Evolutionary conservation across 2,888 invertebrate species (phyloP).

Genomic region (Didymodactylos carnosus): DNA sequence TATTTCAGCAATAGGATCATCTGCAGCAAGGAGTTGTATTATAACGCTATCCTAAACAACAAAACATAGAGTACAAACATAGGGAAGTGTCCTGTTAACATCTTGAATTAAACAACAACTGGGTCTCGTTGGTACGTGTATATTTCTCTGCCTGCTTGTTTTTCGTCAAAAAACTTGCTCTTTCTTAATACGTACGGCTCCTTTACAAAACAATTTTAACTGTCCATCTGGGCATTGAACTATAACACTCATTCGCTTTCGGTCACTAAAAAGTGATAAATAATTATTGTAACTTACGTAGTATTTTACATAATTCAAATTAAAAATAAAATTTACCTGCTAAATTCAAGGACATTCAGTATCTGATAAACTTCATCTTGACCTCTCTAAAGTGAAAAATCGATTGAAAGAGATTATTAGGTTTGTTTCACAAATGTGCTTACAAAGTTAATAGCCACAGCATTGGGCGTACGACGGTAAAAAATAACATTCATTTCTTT

Average conservation of each 20-base stretch:
- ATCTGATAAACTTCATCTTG: constrained; percentile 50
- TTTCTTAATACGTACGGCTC: constrained; percentile 27
- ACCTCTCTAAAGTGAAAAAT: constrained; percentile 39
- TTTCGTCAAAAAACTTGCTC: too few species aligned
- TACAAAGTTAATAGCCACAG: constrained; percentile 51
- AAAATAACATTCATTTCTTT: constrained; percentile 67
- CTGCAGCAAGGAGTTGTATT: neutral
- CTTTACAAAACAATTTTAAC: constrained; percentile 73
- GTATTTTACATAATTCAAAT: neutral
- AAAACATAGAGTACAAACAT: neutral
- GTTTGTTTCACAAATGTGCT: constrained; percentile 15
- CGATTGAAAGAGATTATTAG: neutral
- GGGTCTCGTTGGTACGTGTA: too few species aligned
- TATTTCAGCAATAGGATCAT: constrained; percentile 32
- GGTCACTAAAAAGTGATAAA: neutral
- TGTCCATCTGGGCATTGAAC: constrained; percentile 25
- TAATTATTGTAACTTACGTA: neutral
- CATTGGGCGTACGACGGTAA: constrained; percentile 64
- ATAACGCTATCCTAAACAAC: constrained; percentile 3
- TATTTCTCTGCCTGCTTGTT: too few species aligned
- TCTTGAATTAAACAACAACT: too few species aligned
- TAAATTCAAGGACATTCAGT: constrained; percentile 80
- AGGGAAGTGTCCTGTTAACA: neutral
- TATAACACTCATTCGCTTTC: constrained; percentile 20
- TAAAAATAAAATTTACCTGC: constrained; percentile 33